Evolutionary conservation across 64 coral and sea anemone species (phyloP).

Genomic region (Porites australiensis): DNA sequence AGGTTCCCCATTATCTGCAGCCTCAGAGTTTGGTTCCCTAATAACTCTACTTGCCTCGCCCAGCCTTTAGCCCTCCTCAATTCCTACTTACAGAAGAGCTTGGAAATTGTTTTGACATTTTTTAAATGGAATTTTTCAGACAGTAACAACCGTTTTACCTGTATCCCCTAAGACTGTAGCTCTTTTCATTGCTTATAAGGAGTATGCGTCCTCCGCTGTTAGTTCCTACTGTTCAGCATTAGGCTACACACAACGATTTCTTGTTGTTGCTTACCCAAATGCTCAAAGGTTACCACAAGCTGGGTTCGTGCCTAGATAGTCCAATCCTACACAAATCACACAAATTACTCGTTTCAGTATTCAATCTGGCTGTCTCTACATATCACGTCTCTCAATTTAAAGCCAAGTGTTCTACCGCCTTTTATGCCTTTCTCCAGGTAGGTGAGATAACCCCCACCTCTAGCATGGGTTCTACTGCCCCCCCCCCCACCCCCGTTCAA

Average conservation of each 20-base stretch:
- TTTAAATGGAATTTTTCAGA: background rate
- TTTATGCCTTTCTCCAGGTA: constrained; percentile 46
- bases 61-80: constrained; percentile 6
- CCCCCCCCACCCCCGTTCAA: background rate
- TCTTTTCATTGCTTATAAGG: too few species aligned
- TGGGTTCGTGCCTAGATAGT: background rate
- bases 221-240: constrained; percentile 33
- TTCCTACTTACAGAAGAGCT: constrained; percentile 8
- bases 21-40: background rate
- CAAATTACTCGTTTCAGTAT: background rate
- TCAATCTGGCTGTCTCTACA: background rate
- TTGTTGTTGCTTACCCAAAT: background rate
- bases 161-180: constrained; percentile 4
- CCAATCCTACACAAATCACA: background rate
- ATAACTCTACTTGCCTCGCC: background rate
- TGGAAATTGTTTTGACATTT: constrained; percentile 10
- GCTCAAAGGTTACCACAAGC: background rate
- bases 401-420: constrained; percentile 35
- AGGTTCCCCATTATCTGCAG: background rate
- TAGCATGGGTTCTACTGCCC: too few species aligned
- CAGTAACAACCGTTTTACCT: background rate
- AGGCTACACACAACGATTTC: constrained; percentile 18
- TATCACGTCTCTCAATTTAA: constrained; percentile 17
- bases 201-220: constrained; percentile 26
- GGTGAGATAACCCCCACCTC: constrained; percentile 22